phyloP scores from a whole-genome alignment of 1,140 invertebrate species.

The Steinernema khuongi region DNA sequence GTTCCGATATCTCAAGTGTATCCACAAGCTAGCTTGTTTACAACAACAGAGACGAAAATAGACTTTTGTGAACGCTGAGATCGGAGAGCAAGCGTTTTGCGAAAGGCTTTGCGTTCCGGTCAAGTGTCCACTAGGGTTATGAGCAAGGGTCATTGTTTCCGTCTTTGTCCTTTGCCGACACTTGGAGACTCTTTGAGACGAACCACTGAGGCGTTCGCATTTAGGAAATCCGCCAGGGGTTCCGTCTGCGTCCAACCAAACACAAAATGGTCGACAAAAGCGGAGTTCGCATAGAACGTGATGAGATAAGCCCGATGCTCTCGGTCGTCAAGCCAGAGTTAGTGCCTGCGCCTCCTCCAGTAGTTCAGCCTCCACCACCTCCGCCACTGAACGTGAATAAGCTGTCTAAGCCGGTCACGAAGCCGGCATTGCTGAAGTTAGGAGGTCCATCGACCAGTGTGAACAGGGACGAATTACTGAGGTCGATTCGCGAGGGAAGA shows the following conservation, averaged over 20 bases:
- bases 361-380: not conserved
- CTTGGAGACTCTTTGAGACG: too few species aligned
- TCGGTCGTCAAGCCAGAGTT: not conserved
- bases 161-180: not conserved
- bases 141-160: not conserved
- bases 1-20: not conserved
- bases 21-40: not conserved
- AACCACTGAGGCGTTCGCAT: not conserved
- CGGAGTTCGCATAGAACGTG: not conserved
- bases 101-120: not conserved
- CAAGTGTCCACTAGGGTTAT: not conserved
- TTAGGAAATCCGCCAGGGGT: conserved; percentile 7
- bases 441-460: conserved; percentile 8
- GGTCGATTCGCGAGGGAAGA: not conserved
- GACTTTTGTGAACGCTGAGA: not conserved
- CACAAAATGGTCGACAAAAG: conserved; percentile 11
- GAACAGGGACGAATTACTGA: not conserved
- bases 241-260: not conserved
- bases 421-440: not conserved
- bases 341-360: not conserved
- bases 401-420: not conserved
- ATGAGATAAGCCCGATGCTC: not conserved
- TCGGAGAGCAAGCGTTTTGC: not conserved
- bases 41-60: not conserved
- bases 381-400: not conserved